These are phyloP conservation scores for Pseudolaguvia tuberculata DNA, from an alignment of 2,113 vertebrate species.

Conservation along the genomic window DNA sequence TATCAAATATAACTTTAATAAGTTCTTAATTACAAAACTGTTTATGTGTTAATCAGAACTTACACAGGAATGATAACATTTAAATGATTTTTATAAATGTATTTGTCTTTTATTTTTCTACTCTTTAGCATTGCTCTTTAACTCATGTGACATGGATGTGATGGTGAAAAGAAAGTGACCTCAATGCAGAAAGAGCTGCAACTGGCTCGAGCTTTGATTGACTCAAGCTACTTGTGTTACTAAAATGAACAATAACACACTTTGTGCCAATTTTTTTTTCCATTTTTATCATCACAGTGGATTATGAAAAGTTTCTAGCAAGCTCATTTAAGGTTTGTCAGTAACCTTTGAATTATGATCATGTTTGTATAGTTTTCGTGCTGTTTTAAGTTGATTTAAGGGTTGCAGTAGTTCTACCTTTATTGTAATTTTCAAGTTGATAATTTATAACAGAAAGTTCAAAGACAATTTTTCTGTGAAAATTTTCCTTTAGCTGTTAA, in stretches of 20 bases:
- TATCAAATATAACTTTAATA: too few relatives aligned
- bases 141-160: not conserved
- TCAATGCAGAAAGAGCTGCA: not conserved
- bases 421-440: not conserved
- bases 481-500: not conserved
- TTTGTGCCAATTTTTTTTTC: not conserved
- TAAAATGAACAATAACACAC: slow-evolving; percentile 14
- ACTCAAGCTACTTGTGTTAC: slow-evolving; percentile 14
- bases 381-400: not conserved
- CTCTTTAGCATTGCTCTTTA: too few relatives aligned
- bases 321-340: slow-evolving; percentile 2
- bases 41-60: too few relatives aligned
- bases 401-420: not conserved
- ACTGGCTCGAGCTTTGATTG: not conserved
- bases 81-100: not conserved
- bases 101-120: not conserved
- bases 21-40: too few relatives aligned
- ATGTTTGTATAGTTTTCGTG: not conserved
- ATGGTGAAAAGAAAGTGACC: slow-evolving; percentile 5
- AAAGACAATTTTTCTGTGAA: not conserved
- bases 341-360: not conserved
- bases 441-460: not conserved
- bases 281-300: not conserved
- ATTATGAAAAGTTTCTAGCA: slow-evolving; percentile 6
- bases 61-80: too few relatives aligned